phyloP scores from a whole-genome alignment of 2,113 vertebrate genomes.

The Pelodiscus sinensis region DNA sequence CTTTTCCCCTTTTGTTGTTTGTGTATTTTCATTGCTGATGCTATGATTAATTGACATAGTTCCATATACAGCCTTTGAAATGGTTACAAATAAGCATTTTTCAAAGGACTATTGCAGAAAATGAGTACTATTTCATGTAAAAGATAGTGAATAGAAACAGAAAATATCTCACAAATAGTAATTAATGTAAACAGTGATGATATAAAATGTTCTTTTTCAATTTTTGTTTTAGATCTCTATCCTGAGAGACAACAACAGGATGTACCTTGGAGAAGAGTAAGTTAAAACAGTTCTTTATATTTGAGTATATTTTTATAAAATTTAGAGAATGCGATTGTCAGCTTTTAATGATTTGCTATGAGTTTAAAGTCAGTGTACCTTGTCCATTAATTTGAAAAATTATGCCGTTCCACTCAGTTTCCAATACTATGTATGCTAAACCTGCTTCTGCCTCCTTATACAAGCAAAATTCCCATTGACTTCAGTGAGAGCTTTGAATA shows the following conservation, averaged over 20 bases:
- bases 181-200: background rate
- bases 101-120: background rate
- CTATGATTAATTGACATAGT: background rate
- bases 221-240: constrained; percentile 85
- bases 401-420: rapidly evolving
- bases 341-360: background rate
- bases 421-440: background rate
- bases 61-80: rapidly evolving
- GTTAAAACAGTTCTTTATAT: constrained; percentile 25
- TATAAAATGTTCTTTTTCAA: background rate
- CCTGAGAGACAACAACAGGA: constrained; percentile 92
- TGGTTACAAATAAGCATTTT: background rate
- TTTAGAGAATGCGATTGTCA: background rate
- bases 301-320: background rate
- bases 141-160: background rate
- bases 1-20: background rate
- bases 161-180: rapidly evolving
- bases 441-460: background rate
- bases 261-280: constrained; percentile 90
- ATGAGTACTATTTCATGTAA: background rate
- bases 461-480: background rate
- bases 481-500: background rate
- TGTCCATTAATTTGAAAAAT: background rate
- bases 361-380: background rate
- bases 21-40: rapidly evolving